Evolutionary conservation across 2,888 invertebrate species (phyloP).

Genomic region (Aspidiotus rigidus): DNA sequence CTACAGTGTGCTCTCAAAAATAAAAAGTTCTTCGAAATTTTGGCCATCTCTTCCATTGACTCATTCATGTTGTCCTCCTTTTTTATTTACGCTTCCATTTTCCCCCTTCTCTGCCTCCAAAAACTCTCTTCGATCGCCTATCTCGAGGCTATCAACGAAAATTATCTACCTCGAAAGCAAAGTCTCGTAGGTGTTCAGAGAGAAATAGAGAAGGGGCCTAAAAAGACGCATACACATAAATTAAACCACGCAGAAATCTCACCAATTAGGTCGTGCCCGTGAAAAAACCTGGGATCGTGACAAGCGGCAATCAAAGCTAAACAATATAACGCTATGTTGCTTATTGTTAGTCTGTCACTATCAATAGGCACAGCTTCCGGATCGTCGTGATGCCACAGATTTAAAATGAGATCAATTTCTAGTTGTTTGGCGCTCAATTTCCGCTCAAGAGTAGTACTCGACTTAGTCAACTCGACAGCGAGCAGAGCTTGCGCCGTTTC

Average conservation of each 20-base stretch:
- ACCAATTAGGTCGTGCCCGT: conserved; percentile 73
- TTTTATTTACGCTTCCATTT: too few relatives aligned
- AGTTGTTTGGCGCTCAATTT: conserved; percentile 75
- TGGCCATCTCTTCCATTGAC: too few relatives aligned
- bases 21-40: too few relatives aligned
- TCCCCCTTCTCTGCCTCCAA: too few relatives aligned
- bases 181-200: too few relatives aligned
- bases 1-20: too few relatives aligned
- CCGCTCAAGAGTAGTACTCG: conserved; percentile 54
- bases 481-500: conserved; percentile 75
- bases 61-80: too few relatives aligned
- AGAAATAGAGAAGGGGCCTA: not conserved
- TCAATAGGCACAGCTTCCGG: conserved; percentile 34
- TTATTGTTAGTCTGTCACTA: conserved; percentile 46
- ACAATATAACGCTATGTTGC: conserved; percentile 66
- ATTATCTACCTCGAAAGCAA: too few relatives aligned
- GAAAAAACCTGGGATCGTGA: conserved; percentile 73
- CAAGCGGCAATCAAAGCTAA: conserved; percentile 70
- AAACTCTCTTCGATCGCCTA: too few relatives aligned
- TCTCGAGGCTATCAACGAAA: too few relatives aligned
- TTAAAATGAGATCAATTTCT: conserved; percentile 74
- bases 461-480: conserved; percentile 60
- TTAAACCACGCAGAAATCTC: conserved; percentile 43
- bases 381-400: conserved; percentile 60
- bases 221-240: not conserved